These are phyloP conservation scores for Chloroceryle inda DNA, from an alignment of 2,797 vertebrate species.

Conservation along the genomic window DNA sequence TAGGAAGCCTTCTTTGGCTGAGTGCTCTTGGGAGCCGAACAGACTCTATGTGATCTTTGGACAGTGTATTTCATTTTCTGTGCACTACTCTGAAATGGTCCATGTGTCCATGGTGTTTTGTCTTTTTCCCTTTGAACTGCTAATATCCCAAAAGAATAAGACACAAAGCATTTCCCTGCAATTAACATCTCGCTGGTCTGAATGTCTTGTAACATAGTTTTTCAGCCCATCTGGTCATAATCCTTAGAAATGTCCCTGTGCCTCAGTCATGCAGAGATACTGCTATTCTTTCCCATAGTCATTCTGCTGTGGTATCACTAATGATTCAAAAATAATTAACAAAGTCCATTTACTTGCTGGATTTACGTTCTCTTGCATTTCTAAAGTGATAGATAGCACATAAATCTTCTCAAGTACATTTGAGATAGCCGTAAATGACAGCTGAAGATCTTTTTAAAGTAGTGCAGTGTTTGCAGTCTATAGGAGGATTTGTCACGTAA, in stretches of 20 bases:
- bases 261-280: neutral
- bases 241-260: neutral
- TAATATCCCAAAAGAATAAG: conserved; percentile 7
- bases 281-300: neutral
- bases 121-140: neutral
- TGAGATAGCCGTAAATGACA: conserved; percentile 20
- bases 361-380: conserved; percentile 37
- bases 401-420: neutral
- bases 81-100: neutral
- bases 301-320: conserved; percentile 1
- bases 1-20: neutral
- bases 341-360: neutral
- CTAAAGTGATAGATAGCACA: neutral
- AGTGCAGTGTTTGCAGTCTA: neutral
- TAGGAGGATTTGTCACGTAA: neutral
- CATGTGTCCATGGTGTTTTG: neutral
- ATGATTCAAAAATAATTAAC: conserved; percentile 33
- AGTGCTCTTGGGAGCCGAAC: neutral
- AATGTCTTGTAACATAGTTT: conserved; percentile 9
- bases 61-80: neutral
- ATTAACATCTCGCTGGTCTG: neutral
- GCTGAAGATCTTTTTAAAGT: neutral
- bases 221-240: conserved; percentile 15
- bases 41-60: neutral
- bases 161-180: conserved; percentile 1